Evolutionary conservation across 1,140 invertebrate species (phyloP).

Genomic region (Drosophila tani): DNA sequence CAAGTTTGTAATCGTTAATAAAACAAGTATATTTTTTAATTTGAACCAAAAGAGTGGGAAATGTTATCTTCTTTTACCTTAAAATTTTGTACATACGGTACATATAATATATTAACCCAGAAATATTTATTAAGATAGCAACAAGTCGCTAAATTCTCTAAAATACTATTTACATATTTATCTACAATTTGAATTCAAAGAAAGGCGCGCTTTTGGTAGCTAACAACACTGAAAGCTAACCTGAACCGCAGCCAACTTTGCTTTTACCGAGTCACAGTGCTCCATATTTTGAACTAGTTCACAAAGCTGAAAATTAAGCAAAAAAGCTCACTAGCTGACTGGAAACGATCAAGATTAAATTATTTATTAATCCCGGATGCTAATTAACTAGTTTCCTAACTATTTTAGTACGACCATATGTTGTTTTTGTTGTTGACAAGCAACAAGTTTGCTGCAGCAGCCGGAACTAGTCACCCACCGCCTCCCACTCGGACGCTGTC

Average conservation of each 20-base stretch:
- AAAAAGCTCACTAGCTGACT: neutral
- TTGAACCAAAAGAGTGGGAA: neutral
- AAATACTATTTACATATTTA: too few species aligned
- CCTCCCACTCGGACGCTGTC: neutral
- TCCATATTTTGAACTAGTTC: slow-evolving; percentile 11
- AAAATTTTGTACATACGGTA: neutral
- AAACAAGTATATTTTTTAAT: slow-evolving; percentile 31
- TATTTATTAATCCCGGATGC: fast-evolving
- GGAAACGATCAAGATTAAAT: neutral
- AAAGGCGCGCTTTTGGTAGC: neutral
- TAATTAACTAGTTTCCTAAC: neutral
- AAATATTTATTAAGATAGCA: neutral
- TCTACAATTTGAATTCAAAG: slow-evolving; percentile 9
- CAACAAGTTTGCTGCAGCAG: slow-evolving; percentile 35
- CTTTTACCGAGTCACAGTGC: neutral
- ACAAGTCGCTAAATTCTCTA: neutral
- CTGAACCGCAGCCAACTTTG: slow-evolving; percentile 27
- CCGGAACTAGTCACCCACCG: slow-evolving; percentile 21
- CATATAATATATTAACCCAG: neutral
- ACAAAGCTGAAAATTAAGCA: too few species aligned
- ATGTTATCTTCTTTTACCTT: neutral
- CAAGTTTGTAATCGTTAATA: slow-evolving; percentile 46
- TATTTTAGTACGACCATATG: fast-evolving
- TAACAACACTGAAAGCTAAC: neutral
- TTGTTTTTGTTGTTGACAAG: slow-evolving; percentile 2